A percentile compares a stretch with the other conserved stretches of the same genome.
These are phyloP conservation scores for Drosophila subsilvestris DNA, from an alignment of 2,888 invertebrate species.

Conservation along the genomic window DNA sequence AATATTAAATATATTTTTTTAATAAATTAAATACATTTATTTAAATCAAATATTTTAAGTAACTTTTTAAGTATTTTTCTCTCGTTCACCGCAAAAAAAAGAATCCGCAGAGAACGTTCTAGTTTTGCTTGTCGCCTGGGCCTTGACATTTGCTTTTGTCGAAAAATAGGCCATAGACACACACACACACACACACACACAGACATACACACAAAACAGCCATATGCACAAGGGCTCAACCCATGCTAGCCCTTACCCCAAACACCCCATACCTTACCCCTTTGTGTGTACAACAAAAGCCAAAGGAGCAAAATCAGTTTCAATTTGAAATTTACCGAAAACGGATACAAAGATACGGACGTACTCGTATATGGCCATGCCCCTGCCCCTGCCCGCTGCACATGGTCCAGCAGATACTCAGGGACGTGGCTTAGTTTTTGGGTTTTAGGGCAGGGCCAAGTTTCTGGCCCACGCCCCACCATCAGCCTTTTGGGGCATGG, in stretches of 20 bases:
- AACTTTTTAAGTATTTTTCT: no score
- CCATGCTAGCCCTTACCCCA: background rate
- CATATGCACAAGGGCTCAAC: conserved; percentile 12
- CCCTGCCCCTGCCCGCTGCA: conserved; percentile 21
- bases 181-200: conserved; percentile 2
- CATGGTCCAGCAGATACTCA: conserved; percentile 17
- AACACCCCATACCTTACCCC: background rate
- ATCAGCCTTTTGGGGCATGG: conserved; percentile 22
- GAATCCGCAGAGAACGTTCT: background rate
- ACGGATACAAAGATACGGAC: conserved; percentile 47
- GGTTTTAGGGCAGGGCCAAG: conserved; percentile 45
- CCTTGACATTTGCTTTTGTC: conserved; percentile 32
- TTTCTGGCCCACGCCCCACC: conserved; percentile 23
- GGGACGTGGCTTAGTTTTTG: conserved; percentile 16
- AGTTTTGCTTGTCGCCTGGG: conserved; percentile 42
- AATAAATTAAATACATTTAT: no score
- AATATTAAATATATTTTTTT: no score
- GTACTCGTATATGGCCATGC: background rate
- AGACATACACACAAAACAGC: conserved; percentile 10
- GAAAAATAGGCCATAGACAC: conserved; percentile 32
- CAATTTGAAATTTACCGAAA: conserved; percentile 61
- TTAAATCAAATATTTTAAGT: no score
- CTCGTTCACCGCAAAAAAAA: background rate
- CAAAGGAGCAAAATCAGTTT: conserved; percentile 59
- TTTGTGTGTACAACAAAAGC: conserved; percentile 30